These are phyloP conservation scores for Chrysolina haemoptera DNA, from an alignment of 2,888 invertebrate species.

Conservation along the genomic window DNA sequence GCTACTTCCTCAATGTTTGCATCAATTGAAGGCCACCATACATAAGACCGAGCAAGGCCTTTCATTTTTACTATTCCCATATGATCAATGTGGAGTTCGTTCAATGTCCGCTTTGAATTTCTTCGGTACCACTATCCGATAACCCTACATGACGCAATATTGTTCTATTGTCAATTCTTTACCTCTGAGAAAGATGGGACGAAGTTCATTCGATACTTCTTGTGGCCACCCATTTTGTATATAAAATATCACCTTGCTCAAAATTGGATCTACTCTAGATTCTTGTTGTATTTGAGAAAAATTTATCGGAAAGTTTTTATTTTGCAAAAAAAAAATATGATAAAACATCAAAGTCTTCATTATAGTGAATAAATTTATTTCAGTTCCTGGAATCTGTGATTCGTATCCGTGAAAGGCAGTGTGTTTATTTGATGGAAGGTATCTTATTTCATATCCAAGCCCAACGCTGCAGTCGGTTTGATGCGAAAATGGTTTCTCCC, in stretches of 20 bases:
- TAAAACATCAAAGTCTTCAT: neutral
- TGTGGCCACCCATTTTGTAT: slow-evolving; percentile 32
- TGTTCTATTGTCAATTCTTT: slow-evolving; percentile 30
- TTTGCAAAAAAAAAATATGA: slow-evolving; percentile 11
- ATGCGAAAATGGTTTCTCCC: slow-evolving; percentile 13
- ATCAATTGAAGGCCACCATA: slow-evolving; percentile 32
- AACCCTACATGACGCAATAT: slow-evolving; percentile 34
- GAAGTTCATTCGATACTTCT: neutral
- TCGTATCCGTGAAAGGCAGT: slow-evolving; percentile 1
- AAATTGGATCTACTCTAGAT: slow-evolving; percentile 21
- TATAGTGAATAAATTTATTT: slow-evolving; percentile 6
- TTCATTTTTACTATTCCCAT: slow-evolving; percentile 33
- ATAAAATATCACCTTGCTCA: slow-evolving; percentile 25
- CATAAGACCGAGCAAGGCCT: slow-evolving; percentile 16
- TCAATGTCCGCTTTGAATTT: slow-evolving; percentile 13
- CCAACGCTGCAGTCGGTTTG: slow-evolving; percentile 17
- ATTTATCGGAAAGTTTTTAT: slow-evolving; percentile 11
- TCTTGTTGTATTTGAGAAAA: slow-evolving; percentile 15
- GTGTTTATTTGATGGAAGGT: slow-evolving; percentile 12
- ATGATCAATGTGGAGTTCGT: slow-evolving; percentile 23
- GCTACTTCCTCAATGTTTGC: slow-evolving; percentile 22
- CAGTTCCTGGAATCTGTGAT: neutral
- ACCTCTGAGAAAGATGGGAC: slow-evolving; percentile 15
- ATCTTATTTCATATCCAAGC: slow-evolving; percentile 15
- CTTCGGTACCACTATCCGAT: slow-evolving; percentile 30